These are phyloP conservation scores for Schrankia costaestrigalis DNA, from an alignment of 2,888 invertebrate species.

Conservation along the genomic window DNA sequence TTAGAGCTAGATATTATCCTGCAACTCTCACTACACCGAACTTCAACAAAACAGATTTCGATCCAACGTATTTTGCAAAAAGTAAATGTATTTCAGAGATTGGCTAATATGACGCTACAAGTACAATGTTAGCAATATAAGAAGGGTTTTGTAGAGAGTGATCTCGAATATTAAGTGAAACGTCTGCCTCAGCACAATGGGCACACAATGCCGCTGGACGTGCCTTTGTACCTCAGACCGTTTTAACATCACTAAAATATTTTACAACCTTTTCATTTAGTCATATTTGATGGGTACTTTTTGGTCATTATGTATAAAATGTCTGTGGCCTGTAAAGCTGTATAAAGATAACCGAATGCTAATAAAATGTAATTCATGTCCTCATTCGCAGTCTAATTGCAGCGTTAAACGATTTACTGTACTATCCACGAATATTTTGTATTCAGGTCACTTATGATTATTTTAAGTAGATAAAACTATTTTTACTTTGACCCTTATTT, in stretches of 20 bases:
- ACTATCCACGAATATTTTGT: constrained; percentile 26
- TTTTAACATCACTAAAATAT: constrained; percentile 22
- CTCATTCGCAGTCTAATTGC: constrained; percentile 30
- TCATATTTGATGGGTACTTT: constrained; percentile 22
- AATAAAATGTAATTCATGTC: constrained; percentile 35
- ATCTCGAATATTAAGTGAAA: constrained; percentile 8
- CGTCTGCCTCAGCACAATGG: constrained; percentile 18
- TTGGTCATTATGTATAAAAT: constrained; percentile 23
- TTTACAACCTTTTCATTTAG: constrained; percentile 22
- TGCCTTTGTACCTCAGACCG: constrained; percentile 18
- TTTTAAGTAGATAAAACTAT: constrained; percentile 11
- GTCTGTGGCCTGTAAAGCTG: no score
- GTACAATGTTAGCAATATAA: no score
- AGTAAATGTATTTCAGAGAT: not conserved
- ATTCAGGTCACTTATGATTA: constrained; percentile 25
- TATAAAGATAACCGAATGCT: constrained; percentile 8
- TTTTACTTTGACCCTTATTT: constrained; percentile 14
- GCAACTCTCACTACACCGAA: constrained; percentile 4
- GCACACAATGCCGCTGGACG: constrained; percentile 15
- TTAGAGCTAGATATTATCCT: constrained; percentile 16
- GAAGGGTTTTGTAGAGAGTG: no score
- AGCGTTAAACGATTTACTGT: constrained; percentile 29
- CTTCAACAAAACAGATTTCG: constrained; percentile 10
- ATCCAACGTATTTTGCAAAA: constrained; percentile 1
- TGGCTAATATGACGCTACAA: no score